A percentile compares a stretch with the other conserved stretches of the same genome.
Conservation (phyloP, 2,797 vertebrate species). For the Malurus splendens region DNA sequence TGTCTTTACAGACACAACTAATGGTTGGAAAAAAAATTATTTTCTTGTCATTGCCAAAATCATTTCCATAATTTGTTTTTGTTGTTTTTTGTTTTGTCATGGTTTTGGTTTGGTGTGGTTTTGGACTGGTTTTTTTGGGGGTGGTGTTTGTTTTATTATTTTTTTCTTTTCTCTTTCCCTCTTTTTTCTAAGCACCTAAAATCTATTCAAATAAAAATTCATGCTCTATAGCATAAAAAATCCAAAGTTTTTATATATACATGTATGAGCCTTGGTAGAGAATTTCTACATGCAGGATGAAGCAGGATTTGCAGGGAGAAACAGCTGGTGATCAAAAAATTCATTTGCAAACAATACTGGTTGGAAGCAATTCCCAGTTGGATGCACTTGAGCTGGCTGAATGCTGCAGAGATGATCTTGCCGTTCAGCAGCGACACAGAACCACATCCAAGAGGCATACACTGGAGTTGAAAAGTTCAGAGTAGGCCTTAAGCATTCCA, state of each 20-base stretch:
- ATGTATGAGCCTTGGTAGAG: background rate
- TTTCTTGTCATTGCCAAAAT: background rate
- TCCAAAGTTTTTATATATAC: background rate
- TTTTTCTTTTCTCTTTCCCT: accelerated
- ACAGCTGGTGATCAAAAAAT: background rate
- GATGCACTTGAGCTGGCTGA: background rate
- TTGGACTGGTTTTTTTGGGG: background rate
- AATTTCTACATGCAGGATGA: background rate
- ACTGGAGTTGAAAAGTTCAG: conserved; percentile 59
- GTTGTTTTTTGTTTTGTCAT: background rate
- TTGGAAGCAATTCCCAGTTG: background rate
- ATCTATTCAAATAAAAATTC: background rate
- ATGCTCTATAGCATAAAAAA: background rate
- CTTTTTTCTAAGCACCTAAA: background rate
- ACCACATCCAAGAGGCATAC: background rate
- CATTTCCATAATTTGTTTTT: background rate
- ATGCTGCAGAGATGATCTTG: background rate
- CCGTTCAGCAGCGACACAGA: background rate
- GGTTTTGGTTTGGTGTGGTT: background rate
- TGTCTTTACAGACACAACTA: background rate
- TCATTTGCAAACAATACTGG: background rate
- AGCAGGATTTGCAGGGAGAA: background rate
- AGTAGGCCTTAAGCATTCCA: background rate
- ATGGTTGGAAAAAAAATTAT: background rate
- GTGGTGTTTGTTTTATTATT: accelerated